Base-by-base conservation (phyloP, 2,797 vertebrate genomes). In the Myoxocephalus aenaeus region DNA sequence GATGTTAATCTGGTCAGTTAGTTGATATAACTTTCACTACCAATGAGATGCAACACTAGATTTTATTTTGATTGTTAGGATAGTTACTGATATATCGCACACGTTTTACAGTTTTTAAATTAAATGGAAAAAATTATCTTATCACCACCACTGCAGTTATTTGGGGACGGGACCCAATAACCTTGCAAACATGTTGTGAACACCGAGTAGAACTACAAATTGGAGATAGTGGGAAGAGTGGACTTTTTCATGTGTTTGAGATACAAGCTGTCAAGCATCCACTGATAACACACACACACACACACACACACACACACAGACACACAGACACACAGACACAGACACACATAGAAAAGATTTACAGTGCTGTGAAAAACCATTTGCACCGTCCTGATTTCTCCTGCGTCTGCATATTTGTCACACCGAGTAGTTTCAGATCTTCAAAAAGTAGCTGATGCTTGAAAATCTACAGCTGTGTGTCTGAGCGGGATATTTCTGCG, bases 331-430 rank as follows among this genome's bases (percentile, higher is more conserved):
- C 38, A 40, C 38, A 32, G 2, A 40, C 38, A 13, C 38, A 40
- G 1, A 13, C 38, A 40, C 38, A 40, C 38, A 76, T 40, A 77
- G 42, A 66, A 15, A 15, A 78, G 14, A 74, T 79, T 81, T 67
- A 84, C 80, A 86, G 84, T 83, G 77, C 80, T 65, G 75, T 81
- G 82, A 86, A 82, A 88, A 88, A 67, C 57, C 61, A 73, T 65
- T 82, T 68, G 9, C 58, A 34, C 7, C 62, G 53, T 44, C 18
- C 44, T 25, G 42, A 71, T 56, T 71, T 77, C 53, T 62, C 63
- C 63, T 58, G 38, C 73, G 59, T 58, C 32, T 73, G 72, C 14
- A 78, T 78, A 84, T 80, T 53, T 80, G 7, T 80, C 77, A 72
- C 50, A 79, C 70, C 10, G 42, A 53, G 15, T 34, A 7, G 1